Percentiles rank a stretch among this genome's conserved stretches.
Evolutionary conservation across 1,140 invertebrate species (phyloP).

Genomic region (Trichogramma pretiosum): DNA sequence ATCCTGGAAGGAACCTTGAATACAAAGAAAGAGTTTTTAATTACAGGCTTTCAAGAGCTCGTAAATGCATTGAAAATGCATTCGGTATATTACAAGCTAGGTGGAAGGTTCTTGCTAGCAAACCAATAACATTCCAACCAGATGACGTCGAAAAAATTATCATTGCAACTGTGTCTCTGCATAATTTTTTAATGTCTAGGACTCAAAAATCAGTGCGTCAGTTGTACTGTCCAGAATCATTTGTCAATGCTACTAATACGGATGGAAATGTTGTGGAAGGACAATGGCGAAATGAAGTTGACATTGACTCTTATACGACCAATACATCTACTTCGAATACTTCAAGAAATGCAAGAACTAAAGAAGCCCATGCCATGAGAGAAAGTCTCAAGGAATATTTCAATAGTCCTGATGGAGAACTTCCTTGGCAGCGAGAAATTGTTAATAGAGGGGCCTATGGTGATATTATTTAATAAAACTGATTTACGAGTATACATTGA

Average conservation of each 20-base stretch:
- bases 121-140: conserved; percentile 3
- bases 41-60: conserved; percentile 10
- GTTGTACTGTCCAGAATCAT: not conserved
- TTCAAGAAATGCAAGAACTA: too few relatives aligned
- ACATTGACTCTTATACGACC: not conserved
- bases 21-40: conserved; percentile 36
- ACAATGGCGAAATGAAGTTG: not conserved
- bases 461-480: too few relatives aligned
- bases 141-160: not conserved
- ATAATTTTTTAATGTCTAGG: conserved; percentile 14
- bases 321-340: not conserved
- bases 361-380: too few relatives aligned
- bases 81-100: conserved; percentile 18
- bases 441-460: not conserved
- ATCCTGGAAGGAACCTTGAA: conserved; percentile 26
- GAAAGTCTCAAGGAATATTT: not conserved
- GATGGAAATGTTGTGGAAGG: not conserved
- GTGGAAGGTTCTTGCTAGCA: conserved; percentile 10
- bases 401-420: not conserved
- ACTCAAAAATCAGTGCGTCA: too few relatives aligned
- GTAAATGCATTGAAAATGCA: conserved; percentile 10
- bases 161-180: conserved; percentile 5
- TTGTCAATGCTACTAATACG: not conserved
- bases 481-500: too few relatives aligned
- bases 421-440: not conserved